phyloP scores from a whole-genome alignment of 2,888 invertebrate genomes.

The Leptogaster cylindrica region DNA sequence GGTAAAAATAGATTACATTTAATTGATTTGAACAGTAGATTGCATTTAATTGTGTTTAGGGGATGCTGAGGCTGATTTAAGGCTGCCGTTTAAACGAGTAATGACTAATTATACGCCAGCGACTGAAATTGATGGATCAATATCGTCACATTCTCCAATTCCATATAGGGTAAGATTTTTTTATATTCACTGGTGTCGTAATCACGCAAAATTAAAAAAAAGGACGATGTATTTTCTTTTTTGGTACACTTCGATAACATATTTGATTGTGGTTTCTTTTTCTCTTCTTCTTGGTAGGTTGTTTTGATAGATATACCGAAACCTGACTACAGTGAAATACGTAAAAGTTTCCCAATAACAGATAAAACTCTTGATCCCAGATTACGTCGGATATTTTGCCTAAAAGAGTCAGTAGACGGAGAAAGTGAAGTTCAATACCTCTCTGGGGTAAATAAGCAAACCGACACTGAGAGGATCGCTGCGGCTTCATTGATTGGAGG shows the following conservation, averaged over 20 bases:
- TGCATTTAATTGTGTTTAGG: conserved; percentile 11
- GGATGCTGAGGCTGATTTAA: conserved; percentile 74
- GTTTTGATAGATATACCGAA: conserved; percentile 70
- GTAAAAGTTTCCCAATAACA: conserved; percentile 73
- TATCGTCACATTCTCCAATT: conserved; percentile 78
- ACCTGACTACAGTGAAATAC: conserved; percentile 77
- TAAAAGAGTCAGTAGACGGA: conserved; percentile 62
- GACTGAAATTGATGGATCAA: conserved; percentile 84
- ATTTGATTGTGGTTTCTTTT: background rate
- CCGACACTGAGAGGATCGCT: background rate
- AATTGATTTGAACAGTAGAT: conserved; percentile 49
- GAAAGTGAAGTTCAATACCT: background rate
- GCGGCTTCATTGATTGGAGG: conserved; percentile 1
- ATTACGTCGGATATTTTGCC: conserved; percentile 70
- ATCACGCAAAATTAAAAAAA: too few species aligned
- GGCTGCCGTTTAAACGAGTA: conserved; percentile 80
- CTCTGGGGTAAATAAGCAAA: background rate
- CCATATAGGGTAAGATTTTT: conserved; percentile 67
- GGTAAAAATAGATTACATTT: too few species aligned
- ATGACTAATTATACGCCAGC: conserved; percentile 82
- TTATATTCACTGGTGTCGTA: conserved; percentile 36
- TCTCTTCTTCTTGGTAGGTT: conserved; percentile 51
- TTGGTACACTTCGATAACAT: too few species aligned
- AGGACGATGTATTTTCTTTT: too few species aligned
- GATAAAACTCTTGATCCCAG: conserved; percentile 76